Conservation (phyloP, 2,797 vertebrate genomes). For the Hippocampus kuda region DNA sequence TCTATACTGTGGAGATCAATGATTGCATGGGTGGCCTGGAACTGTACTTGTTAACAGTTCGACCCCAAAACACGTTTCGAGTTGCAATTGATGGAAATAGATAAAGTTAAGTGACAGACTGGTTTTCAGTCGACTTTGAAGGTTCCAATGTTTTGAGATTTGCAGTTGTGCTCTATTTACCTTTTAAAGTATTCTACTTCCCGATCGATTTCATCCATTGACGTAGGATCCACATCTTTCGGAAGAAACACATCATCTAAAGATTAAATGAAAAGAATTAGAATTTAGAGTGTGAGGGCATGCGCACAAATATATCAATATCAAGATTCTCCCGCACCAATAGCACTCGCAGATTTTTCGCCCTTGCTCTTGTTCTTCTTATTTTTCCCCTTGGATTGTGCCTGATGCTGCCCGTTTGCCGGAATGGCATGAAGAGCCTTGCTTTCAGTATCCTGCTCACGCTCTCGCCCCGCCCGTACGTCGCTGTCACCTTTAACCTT, state of each 20-base stretch:
- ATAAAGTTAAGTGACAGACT: neutral
- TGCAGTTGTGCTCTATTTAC: slow-evolving; percentile 42
- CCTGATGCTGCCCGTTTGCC: slow-evolving; percentile 69
- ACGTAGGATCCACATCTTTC: slow-evolving; percentile 87
- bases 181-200: slow-evolving; percentile 99
- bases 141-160: neutral
- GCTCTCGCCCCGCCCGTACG: slow-evolving; percentile 37
- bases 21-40: too few relatives aligned
- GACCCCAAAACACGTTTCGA: too few relatives aligned
- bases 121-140: neutral
- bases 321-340: slow-evolving; percentile 64
- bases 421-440: slow-evolving; percentile 42
- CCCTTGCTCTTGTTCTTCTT: slow-evolving; percentile 90
- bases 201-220: slow-evolving; percentile 97
- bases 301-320: neutral
- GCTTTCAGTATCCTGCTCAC: slow-evolving; percentile 60
- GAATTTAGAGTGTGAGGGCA: slow-evolving; percentile 9
- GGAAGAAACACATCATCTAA: slow-evolving; percentile 98
- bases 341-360: slow-evolving; percentile 76
- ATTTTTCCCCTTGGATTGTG: slow-evolving; percentile 81
- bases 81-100: neutral
- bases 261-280: slow-evolving; percentile 24
- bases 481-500: slow-evolving; percentile 59
- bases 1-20: too few relatives aligned
- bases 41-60: too few relatives aligned